phyloP scores from a whole-genome alignment of 2,888 invertebrate species.

The Pollenia angustigena region DNA sequence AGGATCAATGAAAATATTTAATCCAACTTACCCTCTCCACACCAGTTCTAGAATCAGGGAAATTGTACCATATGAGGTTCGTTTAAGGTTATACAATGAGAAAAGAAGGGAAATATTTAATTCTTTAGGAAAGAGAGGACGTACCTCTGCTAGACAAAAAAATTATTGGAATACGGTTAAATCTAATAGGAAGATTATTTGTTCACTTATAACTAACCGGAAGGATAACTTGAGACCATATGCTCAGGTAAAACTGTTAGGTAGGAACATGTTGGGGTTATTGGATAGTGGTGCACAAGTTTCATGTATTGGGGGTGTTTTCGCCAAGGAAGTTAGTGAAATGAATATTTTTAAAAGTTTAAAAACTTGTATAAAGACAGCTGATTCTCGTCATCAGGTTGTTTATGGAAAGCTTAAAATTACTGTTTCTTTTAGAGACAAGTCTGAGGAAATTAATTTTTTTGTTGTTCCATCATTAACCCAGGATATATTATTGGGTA shows the following conservation, averaged over 20 bases:
- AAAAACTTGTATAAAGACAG: conserved; percentile 9
- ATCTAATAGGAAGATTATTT: background rate
- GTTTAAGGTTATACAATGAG: background rate
- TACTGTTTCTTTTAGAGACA: background rate
- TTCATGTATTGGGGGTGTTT: background rate
- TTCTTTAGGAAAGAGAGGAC: background rate
- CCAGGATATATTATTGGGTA: background rate
- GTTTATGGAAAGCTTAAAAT: background rate
- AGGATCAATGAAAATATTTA: no score
- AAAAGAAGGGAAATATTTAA: background rate
- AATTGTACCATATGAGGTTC: conserved; percentile 4
- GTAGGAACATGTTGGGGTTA: background rate
- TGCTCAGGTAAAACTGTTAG: background rate
- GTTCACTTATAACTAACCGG: background rate
- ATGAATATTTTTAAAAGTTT: background rate
- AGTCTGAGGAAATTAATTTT: background rate
- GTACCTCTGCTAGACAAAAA: background rate
- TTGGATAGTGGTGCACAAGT: conserved; percentile 26
- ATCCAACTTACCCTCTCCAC: no score
- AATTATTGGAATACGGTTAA: background rate
- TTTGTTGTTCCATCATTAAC: conserved; percentile 10
- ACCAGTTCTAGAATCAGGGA: background rate
- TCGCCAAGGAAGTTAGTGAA: background rate
- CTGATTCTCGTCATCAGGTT: background rate
- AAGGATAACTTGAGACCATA: background rate